Conservation (phyloP, 2,888 invertebrate species). For the Blastobasis lacticolella region DNA sequence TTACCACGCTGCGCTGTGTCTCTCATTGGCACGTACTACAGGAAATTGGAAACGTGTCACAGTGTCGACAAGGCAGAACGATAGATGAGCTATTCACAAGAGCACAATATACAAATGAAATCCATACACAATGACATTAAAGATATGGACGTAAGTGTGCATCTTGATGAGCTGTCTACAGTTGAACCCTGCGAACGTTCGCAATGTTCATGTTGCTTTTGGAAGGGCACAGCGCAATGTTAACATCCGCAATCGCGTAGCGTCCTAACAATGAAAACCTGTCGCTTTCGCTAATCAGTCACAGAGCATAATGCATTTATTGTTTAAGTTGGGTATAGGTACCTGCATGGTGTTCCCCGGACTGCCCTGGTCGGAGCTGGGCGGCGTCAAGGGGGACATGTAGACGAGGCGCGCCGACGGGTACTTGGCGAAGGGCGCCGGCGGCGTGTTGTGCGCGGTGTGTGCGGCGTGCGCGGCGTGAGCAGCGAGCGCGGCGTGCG, state of each 20-base stretch:
- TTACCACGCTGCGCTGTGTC: neutral
- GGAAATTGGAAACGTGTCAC: too few relatives aligned
- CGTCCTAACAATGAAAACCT: slow-evolving; percentile 19
- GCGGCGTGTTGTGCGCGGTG: slow-evolving; percentile 44
- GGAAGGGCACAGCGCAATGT: too few relatives aligned
- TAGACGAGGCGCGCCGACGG: slow-evolving; percentile 76
- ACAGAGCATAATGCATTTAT: slow-evolving; percentile 28
- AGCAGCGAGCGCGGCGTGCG: slow-evolving; percentile 43
- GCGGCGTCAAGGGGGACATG: slow-evolving; percentile 89
- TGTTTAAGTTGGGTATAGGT: slow-evolving; percentile 15
- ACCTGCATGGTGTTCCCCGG: slow-evolving; percentile 81
- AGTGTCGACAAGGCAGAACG: too few relatives aligned
- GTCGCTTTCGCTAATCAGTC: slow-evolving; percentile 39
- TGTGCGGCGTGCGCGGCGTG: slow-evolving; percentile 41
- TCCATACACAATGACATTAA: too few relatives aligned
- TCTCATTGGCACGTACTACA: too few relatives aligned
- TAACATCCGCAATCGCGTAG: too few relatives aligned
- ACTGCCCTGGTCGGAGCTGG: slow-evolving; percentile 90
- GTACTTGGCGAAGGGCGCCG: slow-evolving; percentile 53
- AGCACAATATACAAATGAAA: too few relatives aligned
- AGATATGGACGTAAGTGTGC: too few relatives aligned
- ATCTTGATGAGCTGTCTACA: too few relatives aligned
- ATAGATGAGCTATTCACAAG: too few relatives aligned
- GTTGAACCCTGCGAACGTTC: too few relatives aligned
- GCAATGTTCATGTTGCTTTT: too few relatives aligned